A percentile compares a stretch with the other conserved stretches of the same genome.
Conservation (phyloP, 2,113 vertebrate species). For the Murina feae region DNA sequence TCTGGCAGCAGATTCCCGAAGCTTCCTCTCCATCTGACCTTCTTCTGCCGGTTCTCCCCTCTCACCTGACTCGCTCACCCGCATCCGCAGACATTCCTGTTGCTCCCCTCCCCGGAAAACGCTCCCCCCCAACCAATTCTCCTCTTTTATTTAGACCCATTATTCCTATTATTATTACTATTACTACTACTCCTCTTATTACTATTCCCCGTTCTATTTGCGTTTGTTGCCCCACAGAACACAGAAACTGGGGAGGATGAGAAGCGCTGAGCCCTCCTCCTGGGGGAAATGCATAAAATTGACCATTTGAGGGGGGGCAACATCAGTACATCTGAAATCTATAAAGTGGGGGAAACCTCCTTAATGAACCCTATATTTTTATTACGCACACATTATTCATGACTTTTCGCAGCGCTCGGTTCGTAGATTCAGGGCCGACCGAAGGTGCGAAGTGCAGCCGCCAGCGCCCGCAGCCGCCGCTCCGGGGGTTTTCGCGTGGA, state of each 20-base stretch:
- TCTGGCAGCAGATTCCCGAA: neutral
- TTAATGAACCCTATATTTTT: conserved; percentile 65
- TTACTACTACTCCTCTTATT: neutral
- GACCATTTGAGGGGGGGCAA: neutral
- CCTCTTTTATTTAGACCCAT: conserved; percentile 6
- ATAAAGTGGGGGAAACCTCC: conserved; percentile 2
- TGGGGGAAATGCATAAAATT: conserved; percentile 17
- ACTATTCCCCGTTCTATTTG: neutral
- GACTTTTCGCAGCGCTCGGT: conserved; percentile 36
- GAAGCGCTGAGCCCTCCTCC: conserved; percentile 8
- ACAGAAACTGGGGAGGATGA: neutral
- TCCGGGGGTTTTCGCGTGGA: conserved; percentile 78
- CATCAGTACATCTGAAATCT: neutral
- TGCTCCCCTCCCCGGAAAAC: neutral
- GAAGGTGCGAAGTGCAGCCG: conserved; percentile 40
- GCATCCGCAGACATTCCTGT: neutral
- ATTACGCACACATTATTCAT: conserved; percentile 52
- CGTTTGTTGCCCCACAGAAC: conserved; percentile 32
- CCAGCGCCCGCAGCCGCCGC: neutral
- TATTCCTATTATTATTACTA: neutral
- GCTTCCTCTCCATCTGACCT: neutral
- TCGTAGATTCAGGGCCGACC: conserved; percentile 4
- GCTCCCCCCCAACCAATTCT: neutral
- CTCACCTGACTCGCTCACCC: conserved; percentile 41
- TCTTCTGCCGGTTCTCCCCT: neutral